Evolutionary conservation across 2,888 invertebrate species (phyloP), one percentile per base, ranked within the genome.

Genomic region (Diloba caeruleocephala): DNA sequence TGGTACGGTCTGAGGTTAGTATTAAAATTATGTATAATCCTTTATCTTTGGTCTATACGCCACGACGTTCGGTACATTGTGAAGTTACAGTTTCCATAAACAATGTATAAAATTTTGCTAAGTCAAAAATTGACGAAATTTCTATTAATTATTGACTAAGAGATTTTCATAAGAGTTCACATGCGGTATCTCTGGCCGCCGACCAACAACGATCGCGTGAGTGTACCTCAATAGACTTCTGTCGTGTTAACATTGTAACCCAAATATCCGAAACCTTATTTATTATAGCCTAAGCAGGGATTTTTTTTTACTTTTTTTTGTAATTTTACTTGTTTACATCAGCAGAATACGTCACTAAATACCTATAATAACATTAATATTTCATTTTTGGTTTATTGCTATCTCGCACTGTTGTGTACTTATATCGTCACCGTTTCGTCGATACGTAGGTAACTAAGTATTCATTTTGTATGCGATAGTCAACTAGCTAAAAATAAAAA

Each of bases 361-460:
- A 90, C 85, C 84, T 92, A 92, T 84, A 80, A 86, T 91, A 89
- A 92, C 85, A 87, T 90, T 90, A 90, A 90, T 82, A 83, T 88
- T 89, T 87, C 84, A 88, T 93, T 90, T 94, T 93, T 93, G 93
- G 93, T 94, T 93, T 93, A 92, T 92, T 93, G 92, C 93, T 92
- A 90, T 88, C 77, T 89, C 90, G 88, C 89, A 85, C 71, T 79
- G 82, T 76, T 73, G 76, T 85, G 85, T 85, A 85, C 84, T 82
- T 79, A 71, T 51, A 71, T 71, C 75, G 81, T 78, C 79, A 77
- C 81, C 64, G 70, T 66, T 55, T 50, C 71, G 66, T 67, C 63
- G 73, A 77, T 76, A 75, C 79, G 78, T 74, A 78, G 85, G 85
- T 85, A 87, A 89, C 88, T 82, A 84, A 86, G 82, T 85, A 82